Base-by-base conservation (phyloP, 2,797 vertebrate genomes). In the Clarias laeviceps region DNA sequence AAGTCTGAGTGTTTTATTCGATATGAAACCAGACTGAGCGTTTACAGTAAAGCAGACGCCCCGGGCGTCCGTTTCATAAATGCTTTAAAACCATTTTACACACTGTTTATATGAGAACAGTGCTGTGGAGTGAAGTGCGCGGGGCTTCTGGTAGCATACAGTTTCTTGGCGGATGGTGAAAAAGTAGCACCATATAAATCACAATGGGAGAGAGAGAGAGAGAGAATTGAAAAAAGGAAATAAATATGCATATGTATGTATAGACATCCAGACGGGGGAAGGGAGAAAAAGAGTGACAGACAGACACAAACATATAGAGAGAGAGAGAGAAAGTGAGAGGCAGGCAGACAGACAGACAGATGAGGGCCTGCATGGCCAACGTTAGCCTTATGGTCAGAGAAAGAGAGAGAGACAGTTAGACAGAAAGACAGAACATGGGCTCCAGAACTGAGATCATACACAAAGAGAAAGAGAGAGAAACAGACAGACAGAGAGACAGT, bases 161-260 rank as follows among this genome's bases (percentile, higher is more conserved):
- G 65, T 11, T 29, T 61, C 54, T 45, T 84, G 88, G 85, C 80
- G 85, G 76, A 40, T 22, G n/a, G 29, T 85, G 40, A 76, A 86
- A 84, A 76, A 34, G 14, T 70, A 84, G 81, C 65, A 59, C 56
- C 32, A 85, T 73, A 69, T 80, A 84, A 85, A 84, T 84, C 72
- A 40, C 5, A 29, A 20, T 11, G 27, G 1, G 14, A 72, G 3
- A 18, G 24, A 72, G 24, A 72, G 22, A n/a, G 4, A 50, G 69
- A 70, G 8, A 70, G 65, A 18, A 22, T 5, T 22, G 20, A 22
- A 59, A 20, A 20, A 22, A 59, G 20, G 22, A 22, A 59, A 59
- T 17, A 22, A 22, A 22, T 17, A 59, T 17, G 17, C 20, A 59
- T 17, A 59, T 17, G 20, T 20, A 59, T 6, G 20, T 4, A 59